These are phyloP conservation scores for Nannospalax galili DNA, from an alignment of 2,113 vertebrate genomes.

Conservation along the genomic window DNA sequence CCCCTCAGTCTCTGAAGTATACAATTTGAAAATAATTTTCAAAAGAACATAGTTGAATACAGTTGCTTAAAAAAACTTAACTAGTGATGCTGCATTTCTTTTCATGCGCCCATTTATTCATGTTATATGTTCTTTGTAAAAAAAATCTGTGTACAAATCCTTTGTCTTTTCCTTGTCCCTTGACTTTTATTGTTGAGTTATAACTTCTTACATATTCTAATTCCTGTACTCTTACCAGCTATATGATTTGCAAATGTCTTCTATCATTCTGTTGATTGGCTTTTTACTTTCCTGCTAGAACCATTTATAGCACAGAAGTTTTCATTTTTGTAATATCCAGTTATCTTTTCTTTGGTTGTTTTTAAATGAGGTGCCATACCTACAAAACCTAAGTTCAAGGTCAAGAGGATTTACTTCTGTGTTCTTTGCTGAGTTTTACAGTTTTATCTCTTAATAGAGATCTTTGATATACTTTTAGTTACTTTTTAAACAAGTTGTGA, in stretches of 20 bases:
- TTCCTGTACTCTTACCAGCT: neutral
- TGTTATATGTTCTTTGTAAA: neutral
- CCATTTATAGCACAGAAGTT: neutral
- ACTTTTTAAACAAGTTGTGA: neutral
- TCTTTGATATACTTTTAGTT: neutral
- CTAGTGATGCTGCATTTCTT: neutral
- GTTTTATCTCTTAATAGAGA: neutral
- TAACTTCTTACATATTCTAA: neutral
- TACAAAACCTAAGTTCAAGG: neutral
- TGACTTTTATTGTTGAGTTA: neutral
- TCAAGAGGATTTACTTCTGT: neutral
- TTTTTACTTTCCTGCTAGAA: neutral
- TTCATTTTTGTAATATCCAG: neutral
- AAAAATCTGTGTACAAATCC: neutral
- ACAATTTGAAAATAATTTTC: conserved; percentile 41
- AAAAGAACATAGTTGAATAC: neutral
- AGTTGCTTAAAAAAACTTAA: conserved; percentile 38
- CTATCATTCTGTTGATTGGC: neutral
- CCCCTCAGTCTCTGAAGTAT: neutral
- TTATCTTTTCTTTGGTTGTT: neutral
- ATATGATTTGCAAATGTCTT: neutral
- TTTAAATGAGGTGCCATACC: neutral
- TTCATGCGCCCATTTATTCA: neutral
- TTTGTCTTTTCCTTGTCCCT: neutral
- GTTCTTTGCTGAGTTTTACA: neutral